Evolutionary conservation across 2,113 vertebrate species (phyloP), one percentile per base, ranked within the genome.

Genomic region (Theristicus caerulescens): DNA sequence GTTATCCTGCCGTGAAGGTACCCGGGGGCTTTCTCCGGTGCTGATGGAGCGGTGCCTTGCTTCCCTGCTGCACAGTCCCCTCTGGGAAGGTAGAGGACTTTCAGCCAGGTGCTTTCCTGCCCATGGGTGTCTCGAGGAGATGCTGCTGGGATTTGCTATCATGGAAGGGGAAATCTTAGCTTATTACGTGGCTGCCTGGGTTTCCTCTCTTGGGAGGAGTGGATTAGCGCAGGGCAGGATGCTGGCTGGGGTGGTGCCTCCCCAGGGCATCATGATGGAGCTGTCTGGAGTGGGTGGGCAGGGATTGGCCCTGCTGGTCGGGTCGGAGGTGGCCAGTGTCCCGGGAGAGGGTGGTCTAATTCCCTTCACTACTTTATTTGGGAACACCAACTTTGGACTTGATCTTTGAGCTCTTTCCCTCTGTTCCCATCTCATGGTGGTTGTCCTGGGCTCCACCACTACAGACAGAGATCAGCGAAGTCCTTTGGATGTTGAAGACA

Each of bases 71-170:
- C 44, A 7, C 40, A 15, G 8, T 62, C 25, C 52, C 34, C 42
- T 40, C 57, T 38, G 76, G 62, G 22, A 74, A 54, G 34, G 58
- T 31, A 20, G 29, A 76, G 32, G 29, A 42, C 52, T 57, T 66
- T 16, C n/a, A 70, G 19, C 5, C 74, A 62, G 36, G 3, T 67
- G 42, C 44, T 67, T 16, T 67, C 29, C n/a, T 36, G 65, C 57
- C 31, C 4, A 2, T 0, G 2, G 57, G 5, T 1, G 0, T 55
- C 29, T 46, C 4, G 0, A 21, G 54, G 71, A 69, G 82, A 4
- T 47, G 57, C 15, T 76, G 20, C n/a, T 38, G 82, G 52, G 65
- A 13, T 78, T 58, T 65, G 55, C 36, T 36, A 1, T 59, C 2
- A 0, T 22, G 61, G 55, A 72, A 89, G 17, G 38, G 81, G 51